Evolutionary conservation across 2,113 vertebrate species (phyloP).

Genomic region (Nothoprocta pentlandii): DNA sequence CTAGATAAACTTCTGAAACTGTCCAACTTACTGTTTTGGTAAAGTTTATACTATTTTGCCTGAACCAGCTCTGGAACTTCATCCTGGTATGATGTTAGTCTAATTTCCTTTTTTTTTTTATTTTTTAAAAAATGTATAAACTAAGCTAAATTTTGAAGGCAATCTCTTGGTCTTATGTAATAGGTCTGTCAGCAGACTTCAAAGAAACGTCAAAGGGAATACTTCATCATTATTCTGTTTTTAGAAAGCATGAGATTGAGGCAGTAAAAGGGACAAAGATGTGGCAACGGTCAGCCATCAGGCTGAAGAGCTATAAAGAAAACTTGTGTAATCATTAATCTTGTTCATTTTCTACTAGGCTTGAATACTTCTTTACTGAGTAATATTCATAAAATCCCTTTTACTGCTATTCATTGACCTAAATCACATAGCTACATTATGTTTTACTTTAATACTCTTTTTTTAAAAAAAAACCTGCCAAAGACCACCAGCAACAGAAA

Average conservation of each 20-base stretch:
- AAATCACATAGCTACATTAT: background rate
- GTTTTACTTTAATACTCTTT: background rate
- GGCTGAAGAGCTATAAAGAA: background rate
- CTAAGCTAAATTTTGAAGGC: background rate
- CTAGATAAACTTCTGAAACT: background rate
- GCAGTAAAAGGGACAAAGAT: background rate
- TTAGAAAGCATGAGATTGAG: background rate
- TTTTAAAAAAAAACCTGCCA: background rate
- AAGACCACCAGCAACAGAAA: slow-evolving; percentile 28
- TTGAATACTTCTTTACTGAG: background rate
- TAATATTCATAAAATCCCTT: background rate
- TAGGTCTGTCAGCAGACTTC: background rate
- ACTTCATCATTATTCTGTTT: background rate
- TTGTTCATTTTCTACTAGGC: background rate
- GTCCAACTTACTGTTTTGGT: background rate
- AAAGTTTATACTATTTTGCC: background rate
- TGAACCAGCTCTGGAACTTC: background rate
- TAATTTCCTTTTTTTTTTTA: background rate
- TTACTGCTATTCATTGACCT: background rate
- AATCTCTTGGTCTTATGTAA: background rate
- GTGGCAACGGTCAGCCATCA: background rate
- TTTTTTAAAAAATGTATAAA: background rate
- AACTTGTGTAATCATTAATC: background rate
- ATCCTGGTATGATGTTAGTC: background rate
- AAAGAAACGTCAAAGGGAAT: background rate